A percentile compares a stretch with the other conserved stretches of the same genome.
These are phyloP conservation scores for Ia io DNA, from an alignment of 2,113 vertebrate species.

Conservation along the genomic window DNA sequence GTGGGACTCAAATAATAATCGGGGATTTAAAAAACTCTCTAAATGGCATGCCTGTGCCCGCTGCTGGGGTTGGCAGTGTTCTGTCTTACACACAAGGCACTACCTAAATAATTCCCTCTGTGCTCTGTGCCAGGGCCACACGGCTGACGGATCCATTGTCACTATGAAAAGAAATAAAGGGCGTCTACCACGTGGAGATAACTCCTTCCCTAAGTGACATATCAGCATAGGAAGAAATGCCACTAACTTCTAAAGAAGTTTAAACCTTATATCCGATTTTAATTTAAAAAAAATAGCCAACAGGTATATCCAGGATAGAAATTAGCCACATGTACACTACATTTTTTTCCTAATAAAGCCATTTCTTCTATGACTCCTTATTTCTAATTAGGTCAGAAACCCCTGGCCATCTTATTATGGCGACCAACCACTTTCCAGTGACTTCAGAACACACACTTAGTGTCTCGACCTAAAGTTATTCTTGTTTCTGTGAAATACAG, in stretches of 20 bases:
- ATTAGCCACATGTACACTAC: slow-evolving; percentile 80
- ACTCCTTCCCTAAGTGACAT: slow-evolving; percentile 57
- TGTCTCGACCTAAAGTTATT: slow-evolving; percentile 14
- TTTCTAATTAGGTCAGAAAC: slow-evolving; percentile 70
- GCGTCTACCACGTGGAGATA: slow-evolving; percentile 40
- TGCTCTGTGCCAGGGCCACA: slow-evolving; percentile 58
- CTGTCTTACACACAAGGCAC: slow-evolving; percentile 67
- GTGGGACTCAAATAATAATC: slow-evolving; percentile 56
- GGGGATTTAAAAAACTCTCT: slow-evolving; percentile 59
- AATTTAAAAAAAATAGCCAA: slow-evolving; percentile 43
- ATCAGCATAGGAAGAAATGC: slow-evolving; percentile 68
- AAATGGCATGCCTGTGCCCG: slow-evolving; percentile 42
- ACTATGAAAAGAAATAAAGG: slow-evolving; percentile 5
- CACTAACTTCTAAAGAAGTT: slow-evolving; percentile 74
- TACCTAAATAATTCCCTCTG: slow-evolving; percentile 59
- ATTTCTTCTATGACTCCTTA: slow-evolving; percentile 79
- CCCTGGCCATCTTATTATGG: slow-evolving; percentile 36
- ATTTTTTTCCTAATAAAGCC: slow-evolving; percentile 78
- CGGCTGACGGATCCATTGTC: slow-evolving; percentile 49
- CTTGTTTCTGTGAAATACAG: slow-evolving; percentile 54
- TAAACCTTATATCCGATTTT: slow-evolving; percentile 61
- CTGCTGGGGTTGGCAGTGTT: slow-evolving; percentile 51
- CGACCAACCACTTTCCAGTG: slow-evolving; percentile 51
- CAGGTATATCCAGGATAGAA: slow-evolving; percentile 57
- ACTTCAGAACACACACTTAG: slow-evolving; percentile 57